Evolutionary conservation across 2,113 vertebrate species (phyloP).

Genomic region (Prionailurus bengalensis): DNA sequence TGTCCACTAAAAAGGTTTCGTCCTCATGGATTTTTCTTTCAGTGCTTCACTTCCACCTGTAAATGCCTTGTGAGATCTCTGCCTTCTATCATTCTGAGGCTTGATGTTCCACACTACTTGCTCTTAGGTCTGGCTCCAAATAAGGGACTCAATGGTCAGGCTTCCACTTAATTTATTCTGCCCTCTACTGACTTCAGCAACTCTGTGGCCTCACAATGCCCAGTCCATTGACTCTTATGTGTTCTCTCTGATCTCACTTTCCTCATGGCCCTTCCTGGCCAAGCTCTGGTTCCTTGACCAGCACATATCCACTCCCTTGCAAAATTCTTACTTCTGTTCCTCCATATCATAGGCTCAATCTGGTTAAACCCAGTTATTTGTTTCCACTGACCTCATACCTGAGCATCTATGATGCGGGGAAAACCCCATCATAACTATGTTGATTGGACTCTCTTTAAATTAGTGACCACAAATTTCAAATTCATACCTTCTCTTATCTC

Average conservation of each 20-base stretch:
- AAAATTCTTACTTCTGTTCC: not conserved
- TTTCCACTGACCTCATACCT: not conserved
- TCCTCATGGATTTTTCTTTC: not conserved
- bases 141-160: not conserved
- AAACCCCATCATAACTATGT: not conserved
- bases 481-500: not conserved
- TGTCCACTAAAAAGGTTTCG: not conserved
- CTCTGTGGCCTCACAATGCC: not conserved
- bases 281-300: not conserved
- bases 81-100: not conserved
- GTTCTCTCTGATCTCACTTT: not conserved
- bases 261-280: not conserved
- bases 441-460: not conserved
- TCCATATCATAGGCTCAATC: not conserved
- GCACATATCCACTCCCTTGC: not conserved
- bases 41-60: not conserved
- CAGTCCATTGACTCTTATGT: fast-evolving
- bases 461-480: not conserved
- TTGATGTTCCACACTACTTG: fast-evolving
- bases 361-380: not conserved
- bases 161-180: not conserved
- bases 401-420: not conserved
- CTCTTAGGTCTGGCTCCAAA: not conserved
- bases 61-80: not conserved
- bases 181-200: not conserved